Evolutionary conservation across 2,888 invertebrate species (phyloP).

Genomic region (Drosophila birchii): DNA sequence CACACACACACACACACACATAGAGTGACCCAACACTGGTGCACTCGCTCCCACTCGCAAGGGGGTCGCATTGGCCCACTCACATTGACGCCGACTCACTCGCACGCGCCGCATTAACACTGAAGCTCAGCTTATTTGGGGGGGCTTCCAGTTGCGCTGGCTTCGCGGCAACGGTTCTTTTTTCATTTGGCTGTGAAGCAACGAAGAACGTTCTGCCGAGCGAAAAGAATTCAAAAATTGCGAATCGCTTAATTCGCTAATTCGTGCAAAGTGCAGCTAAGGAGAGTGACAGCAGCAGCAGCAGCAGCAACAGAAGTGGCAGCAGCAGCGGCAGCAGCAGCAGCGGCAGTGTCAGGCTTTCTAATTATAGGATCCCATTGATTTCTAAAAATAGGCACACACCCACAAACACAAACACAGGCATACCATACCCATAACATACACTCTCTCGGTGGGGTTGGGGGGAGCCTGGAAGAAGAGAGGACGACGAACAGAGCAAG

Average conservation of each 20-base stretch:
- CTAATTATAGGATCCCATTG: conserved; percentile 65
- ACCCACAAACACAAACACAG: no score
- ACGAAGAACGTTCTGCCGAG: conserved; percentile 67
- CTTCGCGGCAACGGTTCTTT: conserved; percentile 75
- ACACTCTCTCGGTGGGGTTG: not conserved
- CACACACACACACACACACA: not conserved
- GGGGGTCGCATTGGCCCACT: not conserved
- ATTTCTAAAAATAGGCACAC: conserved; percentile 63
- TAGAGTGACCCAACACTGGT: conserved; percentile 15
- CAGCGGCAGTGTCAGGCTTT: conserved; percentile 9
- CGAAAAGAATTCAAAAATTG: conserved; percentile 2
- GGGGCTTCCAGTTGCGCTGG: conserved; percentile 64
- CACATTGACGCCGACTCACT: conserved; percentile 8
- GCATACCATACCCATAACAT: no score
- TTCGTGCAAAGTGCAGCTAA: conserved; percentile 7
- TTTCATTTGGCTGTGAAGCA: conserved; percentile 82
- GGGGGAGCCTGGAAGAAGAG: conserved; percentile 3
- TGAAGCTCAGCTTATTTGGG: conserved; percentile 2
- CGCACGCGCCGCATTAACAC: conserved; percentile 5
- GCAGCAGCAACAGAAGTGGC: not conserved
- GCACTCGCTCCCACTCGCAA: conserved; percentile 13
- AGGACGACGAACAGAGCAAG: conserved; percentile 40
- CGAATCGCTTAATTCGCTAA: conserved; percentile 5
- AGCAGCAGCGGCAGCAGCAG: not conserved
- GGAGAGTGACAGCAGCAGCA: not conserved